phyloP scores from a whole-genome alignment of 2,113 vertebrate genomes.

The Nycticryphes semicollaris region DNA sequence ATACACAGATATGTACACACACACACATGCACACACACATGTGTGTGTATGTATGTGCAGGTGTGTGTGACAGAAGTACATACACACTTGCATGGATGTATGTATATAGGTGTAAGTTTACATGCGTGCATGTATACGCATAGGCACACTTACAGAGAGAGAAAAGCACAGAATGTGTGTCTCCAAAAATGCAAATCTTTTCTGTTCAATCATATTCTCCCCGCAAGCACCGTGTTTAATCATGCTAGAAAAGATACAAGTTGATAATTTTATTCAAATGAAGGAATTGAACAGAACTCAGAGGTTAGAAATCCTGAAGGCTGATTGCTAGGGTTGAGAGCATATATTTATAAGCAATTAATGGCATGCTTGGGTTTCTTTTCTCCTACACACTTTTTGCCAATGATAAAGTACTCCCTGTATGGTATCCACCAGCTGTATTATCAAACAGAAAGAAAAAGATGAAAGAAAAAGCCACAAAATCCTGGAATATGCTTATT shows the following conservation, averaged over 20 bases:
- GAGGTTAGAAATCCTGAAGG: constrained; percentile 33
- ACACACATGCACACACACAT: too few species aligned
- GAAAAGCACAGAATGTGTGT: not conserved
- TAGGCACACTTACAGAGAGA: not conserved
- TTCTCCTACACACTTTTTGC: constrained; percentile 34
- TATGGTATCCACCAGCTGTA: constrained; percentile 26
- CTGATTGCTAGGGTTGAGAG: constrained; percentile 25
- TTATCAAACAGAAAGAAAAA: constrained; percentile 25
- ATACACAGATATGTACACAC: not conserved
- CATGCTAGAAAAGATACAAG: constrained; percentile 13
- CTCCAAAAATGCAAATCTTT: not conserved
- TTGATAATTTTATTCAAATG: constrained; percentile 48
- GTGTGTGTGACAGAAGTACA: not conserved
- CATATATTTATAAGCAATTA: constrained; percentile 69
- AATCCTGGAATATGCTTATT: constrained; percentile 28
- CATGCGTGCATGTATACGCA: not conserved
- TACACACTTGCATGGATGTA: not conserved
- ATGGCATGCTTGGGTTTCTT: not conserved
- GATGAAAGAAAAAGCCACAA: constrained; percentile 29
- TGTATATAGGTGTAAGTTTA: not conserved
- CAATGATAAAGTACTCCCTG: constrained; percentile 25
- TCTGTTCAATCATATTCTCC: not conserved
- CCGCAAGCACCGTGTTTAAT: not conserved
- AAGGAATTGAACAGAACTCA: constrained; percentile 21
- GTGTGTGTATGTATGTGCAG: not conserved